phyloP scores from a whole-genome alignment of 1,140 invertebrate species.

The Melanaphis sacchari region DNA sequence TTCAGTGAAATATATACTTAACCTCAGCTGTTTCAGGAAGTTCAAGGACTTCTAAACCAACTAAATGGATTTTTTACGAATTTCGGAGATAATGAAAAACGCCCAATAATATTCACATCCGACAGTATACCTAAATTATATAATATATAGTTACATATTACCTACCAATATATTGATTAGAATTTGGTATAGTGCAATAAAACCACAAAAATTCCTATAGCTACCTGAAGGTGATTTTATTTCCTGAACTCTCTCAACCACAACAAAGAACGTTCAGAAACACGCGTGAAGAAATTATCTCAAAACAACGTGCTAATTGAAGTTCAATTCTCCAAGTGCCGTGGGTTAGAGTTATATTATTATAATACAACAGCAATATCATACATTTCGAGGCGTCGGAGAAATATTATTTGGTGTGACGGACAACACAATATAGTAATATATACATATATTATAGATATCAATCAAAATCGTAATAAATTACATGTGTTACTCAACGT shows the following conservation, averaged over 20 bases:
- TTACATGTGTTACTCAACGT: neutral
- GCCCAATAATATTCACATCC: neutral
- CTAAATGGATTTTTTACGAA: conserved; percentile 27
- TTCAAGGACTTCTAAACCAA: neutral
- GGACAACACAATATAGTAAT: neutral
- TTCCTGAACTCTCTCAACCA: neutral
- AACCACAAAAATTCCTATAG: conserved; percentile 8
- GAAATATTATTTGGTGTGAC: neutral
- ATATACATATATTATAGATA: neutral
- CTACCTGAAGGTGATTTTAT: neutral
- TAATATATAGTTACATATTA: neutral
- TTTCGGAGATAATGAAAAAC: neutral
- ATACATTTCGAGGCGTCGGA: neutral
- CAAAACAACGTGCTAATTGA: neutral
- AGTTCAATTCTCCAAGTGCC: neutral
- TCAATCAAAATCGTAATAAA: neutral
- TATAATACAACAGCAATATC: neutral
- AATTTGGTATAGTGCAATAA: neutral
- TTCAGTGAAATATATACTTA: neutral
- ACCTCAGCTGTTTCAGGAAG: neutral
- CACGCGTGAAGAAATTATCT: neutral
- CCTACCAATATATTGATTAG: neutral
- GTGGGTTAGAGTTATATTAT: neutral
- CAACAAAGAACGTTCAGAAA: neutral
- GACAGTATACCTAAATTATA: neutral